Percentiles rank a stretch among this genome's conserved stretches.
phyloP scores from a whole-genome alignment of 2,113 vertebrate species.

The cat (Felis catus) region F.catus_Fca126_mat1.0 CM031418.1:119640001-119640500 shows the following conservation, averaged over 20 bases:
- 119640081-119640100: neutral
- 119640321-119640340: neutral
- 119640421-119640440: neutral
- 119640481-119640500: neutral
- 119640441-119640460: neutral
- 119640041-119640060: neutral
- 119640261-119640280: neutral
- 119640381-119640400: neutral
- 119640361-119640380: neutral
- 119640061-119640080: slow-evolving; percentile 6
- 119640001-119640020: neutral
- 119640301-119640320: neutral
- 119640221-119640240: neutral
- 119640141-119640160: neutral
- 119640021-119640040: neutral
- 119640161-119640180: neutral
- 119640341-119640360: neutral
- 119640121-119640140: neutral
- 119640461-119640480: neutral
- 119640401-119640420: neutral
- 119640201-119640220: neutral
- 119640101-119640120: neutral
- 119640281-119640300: neutral
- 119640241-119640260: neutral
- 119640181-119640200: neutral